A percentile compares a stretch with the other conserved stretches of the same genome.
Evolutionary conservation across 2,797 vertebrate genomes (phyloP).

Genomic region (Hippoglossus hippoglossus): DNA sequence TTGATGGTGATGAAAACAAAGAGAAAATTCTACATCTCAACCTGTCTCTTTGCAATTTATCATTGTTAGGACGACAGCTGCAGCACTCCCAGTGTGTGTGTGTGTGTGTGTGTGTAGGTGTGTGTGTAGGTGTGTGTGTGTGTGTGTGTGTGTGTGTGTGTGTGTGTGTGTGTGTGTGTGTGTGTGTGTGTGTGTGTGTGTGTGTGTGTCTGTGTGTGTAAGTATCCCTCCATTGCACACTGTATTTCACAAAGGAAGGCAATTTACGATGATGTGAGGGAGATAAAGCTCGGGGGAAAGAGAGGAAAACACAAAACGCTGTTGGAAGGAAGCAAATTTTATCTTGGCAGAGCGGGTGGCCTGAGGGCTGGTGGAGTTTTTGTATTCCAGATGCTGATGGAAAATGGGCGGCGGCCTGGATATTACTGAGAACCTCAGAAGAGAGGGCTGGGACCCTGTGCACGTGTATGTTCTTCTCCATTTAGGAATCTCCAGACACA

Average conservation of each 20-base stretch:
- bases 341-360: slow-evolving; percentile 47
- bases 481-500: slow-evolving; percentile 28
- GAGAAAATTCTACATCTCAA: slow-evolving; percentile 62
- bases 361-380: slow-evolving; percentile 49
- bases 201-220: slow-evolving; percentile 30
- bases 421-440: slow-evolving; percentile 40
- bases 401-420: slow-evolving; percentile 53
- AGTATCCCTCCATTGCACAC: slow-evolving; percentile 32
- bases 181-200: slow-evolving; percentile 22
- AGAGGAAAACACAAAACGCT: slow-evolving; percentile 39
- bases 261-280: slow-evolving; percentile 53
- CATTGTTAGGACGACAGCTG: slow-evolving; percentile 72
- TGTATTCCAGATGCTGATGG: slow-evolving; percentile 61
- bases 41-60: slow-evolving; percentile 65
- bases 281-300: slow-evolving; percentile 37
- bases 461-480: slow-evolving; percentile 22
- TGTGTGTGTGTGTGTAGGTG: slow-evolving; percentile 19
- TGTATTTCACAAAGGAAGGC: slow-evolving; percentile 51
- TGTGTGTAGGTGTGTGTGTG: slow-evolving; percentile 16
- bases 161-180: slow-evolving; percentile 26
- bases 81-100: slow-evolving; percentile 50
- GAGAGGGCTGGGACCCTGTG: slow-evolving; percentile 27
- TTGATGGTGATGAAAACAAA: slow-evolving; percentile 59
- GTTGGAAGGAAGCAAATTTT: slow-evolving; percentile 47
- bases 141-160: slow-evolving; percentile 23